Conservation (phyloP, 2,888 invertebrate genomes). For the Caenorhabditis angaria region DNA sequence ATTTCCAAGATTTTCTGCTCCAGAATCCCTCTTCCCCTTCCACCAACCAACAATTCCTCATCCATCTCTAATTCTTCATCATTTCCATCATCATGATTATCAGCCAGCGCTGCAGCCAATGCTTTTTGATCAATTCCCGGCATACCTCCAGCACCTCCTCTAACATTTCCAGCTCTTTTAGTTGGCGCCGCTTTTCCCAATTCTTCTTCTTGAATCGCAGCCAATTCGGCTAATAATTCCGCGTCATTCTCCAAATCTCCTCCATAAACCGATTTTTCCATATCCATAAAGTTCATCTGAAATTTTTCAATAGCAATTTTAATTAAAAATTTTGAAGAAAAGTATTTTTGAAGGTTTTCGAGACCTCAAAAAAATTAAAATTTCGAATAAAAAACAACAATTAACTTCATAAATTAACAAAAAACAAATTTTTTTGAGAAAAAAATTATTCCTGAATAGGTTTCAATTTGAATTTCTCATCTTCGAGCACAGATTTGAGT, state of each 20-base stretch:
- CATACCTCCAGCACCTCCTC: slow-evolving; percentile 5
- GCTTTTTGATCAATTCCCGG: slow-evolving; percentile 43
- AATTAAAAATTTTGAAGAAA: slow-evolving; percentile 7
- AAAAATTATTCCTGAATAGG: slow-evolving; percentile 2
- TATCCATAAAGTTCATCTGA: slow-evolving; percentile 42
- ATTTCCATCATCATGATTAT: slow-evolving; percentile 22
- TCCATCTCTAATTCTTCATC: slow-evolving; percentile 42
- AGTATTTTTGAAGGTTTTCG: background rate
- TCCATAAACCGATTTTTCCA: slow-evolving; percentile 52
- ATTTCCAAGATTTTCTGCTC: background rate
- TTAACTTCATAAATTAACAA: slow-evolving; percentile 9
- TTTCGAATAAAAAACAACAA: slow-evolving; percentile 10
- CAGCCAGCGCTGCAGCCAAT: slow-evolving; percentile 43
- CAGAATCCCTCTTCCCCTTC: background rate
- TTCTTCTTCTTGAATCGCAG: slow-evolving; percentile 52
- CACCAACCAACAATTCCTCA: slow-evolving; percentile 32
- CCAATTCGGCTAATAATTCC: slow-evolving; percentile 57
- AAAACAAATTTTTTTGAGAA: background rate
- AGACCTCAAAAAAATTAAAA: background rate
- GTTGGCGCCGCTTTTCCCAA: slow-evolving; percentile 16
- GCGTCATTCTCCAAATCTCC: slow-evolving; percentile 55
- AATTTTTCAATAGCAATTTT: slow-evolving; percentile 2
- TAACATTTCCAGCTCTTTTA: background rate
- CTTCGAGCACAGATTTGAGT: slow-evolving; percentile 2
- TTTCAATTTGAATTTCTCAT: background rate